phyloP scores from a whole-genome alignment of 2,797 vertebrate species.

The Phoxinus dragarum region DNA sequence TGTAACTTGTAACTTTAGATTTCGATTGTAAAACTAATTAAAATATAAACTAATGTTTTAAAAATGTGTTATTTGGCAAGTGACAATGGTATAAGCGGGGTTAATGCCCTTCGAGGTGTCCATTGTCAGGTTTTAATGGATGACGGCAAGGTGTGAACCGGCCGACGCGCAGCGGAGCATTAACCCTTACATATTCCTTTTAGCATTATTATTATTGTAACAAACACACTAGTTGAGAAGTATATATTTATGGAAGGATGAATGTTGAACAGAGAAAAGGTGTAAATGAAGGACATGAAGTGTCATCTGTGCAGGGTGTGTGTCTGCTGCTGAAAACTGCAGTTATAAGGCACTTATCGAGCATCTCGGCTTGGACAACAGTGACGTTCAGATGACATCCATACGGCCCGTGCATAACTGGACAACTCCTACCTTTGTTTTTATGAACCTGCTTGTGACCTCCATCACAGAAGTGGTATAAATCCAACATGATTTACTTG shows the following conservation, averaged over 20 bases:
- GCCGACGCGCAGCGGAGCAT: too few relatives aligned
- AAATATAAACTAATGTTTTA: too few relatives aligned
- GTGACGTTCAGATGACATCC: conserved; percentile 22
- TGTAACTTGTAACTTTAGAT: too few relatives aligned
- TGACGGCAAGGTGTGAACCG: too few relatives aligned
- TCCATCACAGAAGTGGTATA: conserved; percentile 74
- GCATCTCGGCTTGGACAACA: conserved; percentile 61
- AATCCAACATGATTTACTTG: neutral
- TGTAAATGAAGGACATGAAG: neutral
- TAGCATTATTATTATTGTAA: too few relatives aligned
- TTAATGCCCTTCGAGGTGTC: too few relatives aligned
- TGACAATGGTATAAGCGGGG: too few relatives aligned
- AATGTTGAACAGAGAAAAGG: neutral
- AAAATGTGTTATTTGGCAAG: too few relatives aligned
- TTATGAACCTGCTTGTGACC: conserved; percentile 58
- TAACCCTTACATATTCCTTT: too few relatives aligned
- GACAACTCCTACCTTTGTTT: conserved; percentile 35
- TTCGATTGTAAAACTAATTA: too few relatives aligned
- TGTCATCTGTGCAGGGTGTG: neutral
- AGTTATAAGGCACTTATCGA: conserved; percentile 64
- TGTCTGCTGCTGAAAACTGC: conserved; percentile 63
- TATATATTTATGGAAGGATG: neutral
- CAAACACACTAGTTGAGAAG: too few relatives aligned
- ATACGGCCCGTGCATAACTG: conserved; percentile 71
- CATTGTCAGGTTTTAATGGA: too few relatives aligned